Evolutionary conservation across 2,888 invertebrate genomes (phyloP).

Genomic region (Lasioglossum marginatum): DNA sequence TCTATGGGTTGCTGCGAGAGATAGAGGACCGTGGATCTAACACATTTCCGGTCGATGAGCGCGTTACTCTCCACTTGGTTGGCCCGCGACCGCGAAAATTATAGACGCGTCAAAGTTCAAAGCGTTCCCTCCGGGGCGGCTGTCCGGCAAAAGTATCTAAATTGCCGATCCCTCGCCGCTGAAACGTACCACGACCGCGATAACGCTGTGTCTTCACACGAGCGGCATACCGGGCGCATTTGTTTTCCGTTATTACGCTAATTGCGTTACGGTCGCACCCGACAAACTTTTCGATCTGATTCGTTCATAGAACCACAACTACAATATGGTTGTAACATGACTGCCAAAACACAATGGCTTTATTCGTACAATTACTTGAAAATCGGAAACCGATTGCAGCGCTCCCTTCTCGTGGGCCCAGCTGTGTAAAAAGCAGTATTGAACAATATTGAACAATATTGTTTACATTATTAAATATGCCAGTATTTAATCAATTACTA

Average conservation of each 20-base stretch:
- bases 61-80: conserved; percentile 60
- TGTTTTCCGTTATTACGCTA: conserved; percentile 26
- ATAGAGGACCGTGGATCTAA: conserved; percentile 37
- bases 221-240: conserved; percentile 25
- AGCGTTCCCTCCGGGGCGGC: conserved; percentile 60
- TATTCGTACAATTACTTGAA: not conserved
- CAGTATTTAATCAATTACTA: no score
- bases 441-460: no score
- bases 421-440: no score
- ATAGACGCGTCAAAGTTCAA: conserved; percentile 75
- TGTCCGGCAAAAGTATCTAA: conserved; percentile 68
- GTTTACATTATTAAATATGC: no score
- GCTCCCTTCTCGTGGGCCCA: not conserved
- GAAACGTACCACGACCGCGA: conserved; percentile 40
- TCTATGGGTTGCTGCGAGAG: not conserved
- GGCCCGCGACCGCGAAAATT: conserved; percentile 69
- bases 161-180: conserved; percentile 56
- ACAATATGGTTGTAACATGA: not conserved
- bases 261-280: conserved; percentile 16
- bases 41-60: conserved; percentile 67
- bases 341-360: not conserved
- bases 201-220: conserved; percentile 37
- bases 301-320: not conserved
- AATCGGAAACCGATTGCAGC: not conserved
- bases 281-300: not conserved